These are phyloP conservation scores for Drosophila mayri DNA, from an alignment of 1,140 invertebrate genomes.

Conservation along the genomic window DNA sequence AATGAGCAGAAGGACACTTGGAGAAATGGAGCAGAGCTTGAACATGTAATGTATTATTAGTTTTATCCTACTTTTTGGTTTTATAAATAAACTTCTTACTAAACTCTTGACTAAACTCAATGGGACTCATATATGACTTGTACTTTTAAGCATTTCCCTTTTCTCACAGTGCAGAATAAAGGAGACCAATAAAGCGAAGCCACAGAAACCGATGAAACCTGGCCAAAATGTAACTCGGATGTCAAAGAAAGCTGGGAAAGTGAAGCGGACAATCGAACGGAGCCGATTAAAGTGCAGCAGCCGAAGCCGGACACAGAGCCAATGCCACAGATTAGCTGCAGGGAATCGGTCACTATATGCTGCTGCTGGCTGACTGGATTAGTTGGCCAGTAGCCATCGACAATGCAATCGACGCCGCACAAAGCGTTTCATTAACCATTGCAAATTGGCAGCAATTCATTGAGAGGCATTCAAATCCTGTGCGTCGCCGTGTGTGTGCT, in stretches of 20 bases:
- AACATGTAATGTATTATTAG: neutral
- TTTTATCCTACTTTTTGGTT: neutral
- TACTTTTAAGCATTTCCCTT: neutral
- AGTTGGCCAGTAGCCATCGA: slow-evolving; percentile 24
- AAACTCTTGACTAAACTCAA: neutral
- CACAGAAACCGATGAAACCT: slow-evolving; percentile 56
- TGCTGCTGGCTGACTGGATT: slow-evolving; percentile 25
- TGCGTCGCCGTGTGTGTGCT: slow-evolving; percentile 30
- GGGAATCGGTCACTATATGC: slow-evolving; percentile 35
- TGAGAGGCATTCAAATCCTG: slow-evolving; percentile 67
- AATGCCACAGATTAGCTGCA: slow-evolving; percentile 25
- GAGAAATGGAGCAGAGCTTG: neutral
- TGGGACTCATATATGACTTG: neutral
- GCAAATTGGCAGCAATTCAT: slow-evolving; percentile 82
- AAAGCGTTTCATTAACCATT: slow-evolving; percentile 84
- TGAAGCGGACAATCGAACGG: slow-evolving; percentile 56
- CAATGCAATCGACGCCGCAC: slow-evolving; percentile 76
- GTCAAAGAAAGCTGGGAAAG: slow-evolving; percentile 80
- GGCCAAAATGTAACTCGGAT: slow-evolving; percentile 72
- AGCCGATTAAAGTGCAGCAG: slow-evolving; percentile 63
- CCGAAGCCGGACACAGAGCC: neutral
- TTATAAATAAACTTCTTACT: neutral
- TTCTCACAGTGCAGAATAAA: slow-evolving; percentile 8
- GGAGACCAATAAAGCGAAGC: slow-evolving; percentile 2
- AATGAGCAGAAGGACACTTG: slow-evolving; percentile 62